Percentiles rank a stretch among this genome's conserved stretches.
Evolutionary conservation across 2,888 invertebrate species (phyloP).

Genomic region (Polydesmus complanatus): DNA sequence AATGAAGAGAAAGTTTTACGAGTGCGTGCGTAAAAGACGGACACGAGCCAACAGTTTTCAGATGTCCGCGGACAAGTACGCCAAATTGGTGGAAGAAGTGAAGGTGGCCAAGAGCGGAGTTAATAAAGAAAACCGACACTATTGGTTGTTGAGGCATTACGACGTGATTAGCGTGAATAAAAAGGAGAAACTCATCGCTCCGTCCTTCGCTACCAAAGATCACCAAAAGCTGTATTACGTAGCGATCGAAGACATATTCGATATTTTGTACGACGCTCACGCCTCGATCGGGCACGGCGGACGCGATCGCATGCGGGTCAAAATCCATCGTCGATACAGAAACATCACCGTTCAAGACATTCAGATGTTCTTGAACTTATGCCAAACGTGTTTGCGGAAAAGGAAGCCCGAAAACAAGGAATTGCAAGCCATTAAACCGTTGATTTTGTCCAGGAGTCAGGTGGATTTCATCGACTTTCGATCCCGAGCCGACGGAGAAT

Average conservation of each 20-base stretch:
- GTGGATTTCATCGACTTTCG: slow-evolving; percentile 17
- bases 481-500: slow-evolving; percentile 8
- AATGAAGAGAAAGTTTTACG: no score
- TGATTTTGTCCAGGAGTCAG: slow-evolving; percentile 7
- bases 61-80: no score
- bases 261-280: slow-evolving; percentile 1
- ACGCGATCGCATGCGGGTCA: background rate
- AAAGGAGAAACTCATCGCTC: background rate
- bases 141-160: slow-evolving; percentile 3
- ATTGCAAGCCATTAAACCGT: background rate
- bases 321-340: background rate
- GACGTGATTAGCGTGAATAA: background rate
- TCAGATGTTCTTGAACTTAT: background rate
- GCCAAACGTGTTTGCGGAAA: slow-evolving; percentile 2
- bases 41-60: no score
- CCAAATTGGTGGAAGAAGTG: no score
- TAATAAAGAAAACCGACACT: slow-evolving; percentile 4
- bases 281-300: slow-evolving; percentile 5
- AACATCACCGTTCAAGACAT: slow-evolving; percentile 1
- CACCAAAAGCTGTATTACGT: background rate
- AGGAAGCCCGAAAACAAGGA: background rate
- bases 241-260: slow-evolving; percentile 4
- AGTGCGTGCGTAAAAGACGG: no score
- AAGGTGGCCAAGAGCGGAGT: no score
- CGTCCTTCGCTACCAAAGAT: no score